Base-by-base conservation (phyloP, 2,113 vertebrate species). In the Tautogolabrus adspersus region DNA sequence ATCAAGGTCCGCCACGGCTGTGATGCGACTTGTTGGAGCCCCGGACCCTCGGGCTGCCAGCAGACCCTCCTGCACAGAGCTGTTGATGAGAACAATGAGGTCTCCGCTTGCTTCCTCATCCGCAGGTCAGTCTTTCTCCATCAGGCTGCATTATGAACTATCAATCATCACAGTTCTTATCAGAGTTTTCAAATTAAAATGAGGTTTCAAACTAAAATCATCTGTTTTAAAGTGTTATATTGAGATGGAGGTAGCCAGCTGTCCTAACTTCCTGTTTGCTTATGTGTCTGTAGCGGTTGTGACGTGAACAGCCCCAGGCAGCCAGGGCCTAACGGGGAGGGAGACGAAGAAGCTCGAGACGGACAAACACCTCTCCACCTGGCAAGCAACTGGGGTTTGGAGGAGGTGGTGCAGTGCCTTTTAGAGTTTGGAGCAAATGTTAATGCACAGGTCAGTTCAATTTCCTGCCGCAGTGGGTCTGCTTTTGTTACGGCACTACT, bases 381-480 rank as follows among this genome's bases (percentile, higher is more conserved):
- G 90, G 98, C 98, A 21, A 95, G 96, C 72, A 97, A 91, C 66
- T 99, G 98, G 98, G 98, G 98, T 0, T 90, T 98, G 52, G 97
- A 99, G 78, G 98, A 98, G 77, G 96, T 96, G 16, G 95, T 96
- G 18, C 97, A 99, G 93, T 99, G 98, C 95, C 97, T 99, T 93
- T 87, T 99, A 88, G 98, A 99, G 89, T 99, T 99, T 77, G 97
- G 95, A 88, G 98, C 98, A 74, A 98, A 97, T 75, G 98, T 99
- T n/a, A 98, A 97, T 44, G 93, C 97, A 81, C 98, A 99, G 96
- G 97, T 98, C 47, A 5, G 64, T 18, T 34, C 30, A 34, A n/a
- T 0, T 34, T 72, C 57, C 30, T 1, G 21, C 34, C 5, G 6
- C 4, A 49, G 7, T 2, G 6, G 15, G 1, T 6, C 16, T 47